Percentiles rank a stretch among this genome's conserved stretches.
phyloP scores from a whole-genome alignment of 1,140 invertebrate species.

The Nephotettix cincticeps region DNA sequence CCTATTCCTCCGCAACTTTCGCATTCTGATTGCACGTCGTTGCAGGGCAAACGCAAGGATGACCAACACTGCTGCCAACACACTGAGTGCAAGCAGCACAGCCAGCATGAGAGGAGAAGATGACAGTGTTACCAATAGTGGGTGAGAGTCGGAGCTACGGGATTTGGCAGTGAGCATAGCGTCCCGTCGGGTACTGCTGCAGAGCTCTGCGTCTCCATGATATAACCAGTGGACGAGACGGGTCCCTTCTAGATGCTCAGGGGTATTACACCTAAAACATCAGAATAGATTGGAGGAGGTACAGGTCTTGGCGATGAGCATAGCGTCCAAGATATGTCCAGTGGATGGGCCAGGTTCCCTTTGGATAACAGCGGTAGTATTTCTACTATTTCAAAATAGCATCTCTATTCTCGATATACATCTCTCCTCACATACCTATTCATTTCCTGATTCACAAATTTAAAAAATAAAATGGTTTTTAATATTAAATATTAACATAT shows the following conservation, averaged over 20 bases:
- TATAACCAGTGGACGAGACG: conserved; percentile 54
- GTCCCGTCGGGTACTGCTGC: conserved; percentile 48
- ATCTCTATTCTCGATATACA: not conserved
- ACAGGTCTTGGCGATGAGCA: not conserved
- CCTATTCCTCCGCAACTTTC: conserved; percentile 8
- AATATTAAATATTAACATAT: too few species aligned
- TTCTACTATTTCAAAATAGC: not conserved
- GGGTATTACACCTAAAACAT: conserved; percentile 48
- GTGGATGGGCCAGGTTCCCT: not conserved
- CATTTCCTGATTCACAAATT: not conserved
- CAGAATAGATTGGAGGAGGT: not conserved
- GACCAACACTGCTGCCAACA: conserved; percentile 10
- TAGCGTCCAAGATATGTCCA: not conserved
- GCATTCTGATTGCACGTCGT: not conserved
- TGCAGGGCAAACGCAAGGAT: conserved; percentile 12
- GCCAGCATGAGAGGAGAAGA: conserved; percentile 24
- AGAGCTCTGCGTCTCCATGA: conserved; percentile 49
- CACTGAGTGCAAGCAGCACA: not conserved
- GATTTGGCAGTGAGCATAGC: conserved; percentile 44
- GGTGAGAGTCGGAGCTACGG: not conserved
- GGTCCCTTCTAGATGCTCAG: conserved; percentile 45
- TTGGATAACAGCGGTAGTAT: not conserved
- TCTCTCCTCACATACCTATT: not conserved
- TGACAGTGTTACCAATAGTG: not conserved
- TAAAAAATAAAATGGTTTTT: too few species aligned